phyloP scores from a whole-genome alignment of 1,140 invertebrate species.

The Lerema accius region DNA sequence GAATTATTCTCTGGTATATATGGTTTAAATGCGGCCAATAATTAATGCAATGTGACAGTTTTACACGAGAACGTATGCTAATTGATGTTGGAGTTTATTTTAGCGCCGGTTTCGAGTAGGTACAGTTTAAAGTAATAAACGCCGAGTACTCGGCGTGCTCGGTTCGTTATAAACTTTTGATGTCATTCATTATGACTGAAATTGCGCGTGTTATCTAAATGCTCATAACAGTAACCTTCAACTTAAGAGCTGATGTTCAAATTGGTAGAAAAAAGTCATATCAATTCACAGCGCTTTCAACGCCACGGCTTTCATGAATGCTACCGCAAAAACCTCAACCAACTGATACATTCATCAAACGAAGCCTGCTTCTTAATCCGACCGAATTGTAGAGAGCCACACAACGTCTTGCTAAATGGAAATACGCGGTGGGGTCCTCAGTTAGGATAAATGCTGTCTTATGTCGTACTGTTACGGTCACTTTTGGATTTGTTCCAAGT shows the following conservation, averaged over 20 bases:
- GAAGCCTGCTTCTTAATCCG: slow-evolving; percentile 65
- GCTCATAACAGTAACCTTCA: slow-evolving; percentile 8
- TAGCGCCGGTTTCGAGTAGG: slow-evolving; percentile 42
- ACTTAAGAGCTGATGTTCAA: slow-evolving; percentile 22
- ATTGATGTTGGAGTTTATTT: slow-evolving; percentile 63
- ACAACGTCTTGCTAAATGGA: slow-evolving; percentile 65
- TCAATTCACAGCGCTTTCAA: slow-evolving; percentile 31
- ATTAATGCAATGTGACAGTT: slow-evolving; percentile 46
- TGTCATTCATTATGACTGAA: slow-evolving; percentile 30
- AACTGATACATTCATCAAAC: slow-evolving; percentile 70
- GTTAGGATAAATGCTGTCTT: slow-evolving; percentile 43
- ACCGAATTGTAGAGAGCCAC: slow-evolving; percentile 64
- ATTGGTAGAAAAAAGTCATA: slow-evolving; percentile 41
- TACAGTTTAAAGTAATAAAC: slow-evolving; percentile 51
- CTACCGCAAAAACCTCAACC: slow-evolving; percentile 58
- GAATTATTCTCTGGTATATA: slow-evolving; percentile 5
- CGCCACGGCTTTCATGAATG: slow-evolving; percentile 50
- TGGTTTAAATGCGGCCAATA: slow-evolving; percentile 27
- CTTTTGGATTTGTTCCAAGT: slow-evolving; percentile 38
- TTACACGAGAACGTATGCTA: slow-evolving; percentile 46
- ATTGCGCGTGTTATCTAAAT: slow-evolving; percentile 16
- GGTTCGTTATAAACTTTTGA: slow-evolving; percentile 46
- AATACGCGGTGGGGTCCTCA: slow-evolving; percentile 44
- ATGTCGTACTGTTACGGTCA: slow-evolving; percentile 41
- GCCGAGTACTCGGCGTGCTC: slow-evolving; percentile 33